Evolutionary conservation across 2,113 vertebrate species (phyloP).

Genomic region (Elgaria multicarinata): DNA sequence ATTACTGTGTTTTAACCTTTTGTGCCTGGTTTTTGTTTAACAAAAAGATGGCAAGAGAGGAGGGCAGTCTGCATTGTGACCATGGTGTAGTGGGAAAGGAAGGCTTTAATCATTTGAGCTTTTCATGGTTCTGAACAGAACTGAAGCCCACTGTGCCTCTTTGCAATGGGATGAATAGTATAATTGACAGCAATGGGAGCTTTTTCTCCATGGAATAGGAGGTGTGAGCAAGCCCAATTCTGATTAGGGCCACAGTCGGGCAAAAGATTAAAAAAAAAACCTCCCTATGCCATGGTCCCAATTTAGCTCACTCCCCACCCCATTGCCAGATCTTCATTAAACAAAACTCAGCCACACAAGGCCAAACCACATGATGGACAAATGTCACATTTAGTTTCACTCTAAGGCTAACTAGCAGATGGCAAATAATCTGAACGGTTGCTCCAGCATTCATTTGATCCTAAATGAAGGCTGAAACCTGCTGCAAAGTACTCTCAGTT

Average conservation of each 20-base stretch:
- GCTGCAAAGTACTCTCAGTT: not conserved
- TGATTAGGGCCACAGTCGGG: not conserved
- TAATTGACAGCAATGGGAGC: not conserved
- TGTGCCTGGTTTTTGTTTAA: not conserved
- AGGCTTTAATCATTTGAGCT: not conserved
- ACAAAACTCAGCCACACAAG: not conserved
- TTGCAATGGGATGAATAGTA: not conserved
- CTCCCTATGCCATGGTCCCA: not conserved
- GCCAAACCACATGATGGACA: not conserved
- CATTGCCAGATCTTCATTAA: not conserved
- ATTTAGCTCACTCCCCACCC: not conserved
- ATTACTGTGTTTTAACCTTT: not conserved
- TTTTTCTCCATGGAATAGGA: not conserved
- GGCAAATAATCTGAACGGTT: not conserved
- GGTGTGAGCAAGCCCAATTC: not conserved
- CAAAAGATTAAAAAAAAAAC: not conserved
- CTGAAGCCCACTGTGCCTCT: not conserved
- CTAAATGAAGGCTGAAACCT: not conserved
- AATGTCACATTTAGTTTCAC: not conserved
- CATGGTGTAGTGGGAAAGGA: not conserved
- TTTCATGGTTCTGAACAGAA: not conserved
- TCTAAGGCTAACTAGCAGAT: not conserved
- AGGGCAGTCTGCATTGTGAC: not conserved
- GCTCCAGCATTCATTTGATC: not conserved
- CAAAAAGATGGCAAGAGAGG: too few relatives aligned